Conservation (phyloP, 2,888 invertebrate species). For the Epiperipatus broadwayi region DNA sequence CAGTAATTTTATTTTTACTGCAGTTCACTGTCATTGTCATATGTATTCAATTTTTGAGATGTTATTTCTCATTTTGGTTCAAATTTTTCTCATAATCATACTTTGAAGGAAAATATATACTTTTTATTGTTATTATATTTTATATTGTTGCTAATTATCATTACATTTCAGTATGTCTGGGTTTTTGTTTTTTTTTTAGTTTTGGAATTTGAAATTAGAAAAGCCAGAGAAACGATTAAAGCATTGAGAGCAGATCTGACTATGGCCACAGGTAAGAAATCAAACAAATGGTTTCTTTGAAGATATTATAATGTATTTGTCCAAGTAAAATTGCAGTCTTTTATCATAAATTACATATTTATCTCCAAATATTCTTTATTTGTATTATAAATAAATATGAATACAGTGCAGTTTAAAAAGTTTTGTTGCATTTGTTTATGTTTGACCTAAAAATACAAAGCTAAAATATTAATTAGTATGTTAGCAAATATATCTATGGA, state of each 20-base stretch:
- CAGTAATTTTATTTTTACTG: no score
- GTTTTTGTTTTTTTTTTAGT: constrained; percentile 30
- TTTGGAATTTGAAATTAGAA: constrained; percentile 65
- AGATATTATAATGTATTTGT: neutral
- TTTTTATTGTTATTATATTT: neutral
- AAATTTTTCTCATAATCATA: constrained; percentile 1
- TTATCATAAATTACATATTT: no score
- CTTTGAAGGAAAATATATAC: neutral
- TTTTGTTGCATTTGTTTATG: no score
- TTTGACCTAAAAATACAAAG: no score
- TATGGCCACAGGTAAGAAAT: constrained; percentile 27
- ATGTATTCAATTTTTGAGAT: constrained; percentile 5
- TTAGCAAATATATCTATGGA: no score
- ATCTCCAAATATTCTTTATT: no score
- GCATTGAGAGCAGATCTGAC: constrained; percentile 60
- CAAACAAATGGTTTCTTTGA: neutral
- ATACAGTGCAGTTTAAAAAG: no score
- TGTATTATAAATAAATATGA: no score
- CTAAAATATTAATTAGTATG: no score
- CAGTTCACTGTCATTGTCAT: no score
- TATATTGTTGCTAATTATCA: neutral
- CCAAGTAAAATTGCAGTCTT: neutral
- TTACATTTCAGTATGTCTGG: neutral
- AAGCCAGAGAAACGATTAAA: constrained; percentile 66
- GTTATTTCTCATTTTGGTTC: neutral